Conservation (phyloP, 2,797 vertebrate genomes). For the Danio albolineatus region DNA sequence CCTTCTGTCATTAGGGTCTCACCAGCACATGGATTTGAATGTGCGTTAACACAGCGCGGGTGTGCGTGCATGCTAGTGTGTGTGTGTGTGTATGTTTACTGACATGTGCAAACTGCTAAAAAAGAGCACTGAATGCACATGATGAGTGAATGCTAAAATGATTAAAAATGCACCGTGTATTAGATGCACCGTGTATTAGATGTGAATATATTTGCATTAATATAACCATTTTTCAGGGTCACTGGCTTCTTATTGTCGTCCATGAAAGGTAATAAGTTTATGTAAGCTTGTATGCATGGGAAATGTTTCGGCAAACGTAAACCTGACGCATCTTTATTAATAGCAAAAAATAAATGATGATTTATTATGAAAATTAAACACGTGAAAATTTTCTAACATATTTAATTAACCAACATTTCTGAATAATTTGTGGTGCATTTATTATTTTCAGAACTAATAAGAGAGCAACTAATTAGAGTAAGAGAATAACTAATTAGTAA, state of each 20-base stretch:
- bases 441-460: neutral
- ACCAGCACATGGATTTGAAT: slow-evolving; percentile 42
- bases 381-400: neutral
- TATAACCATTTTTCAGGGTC: neutral
- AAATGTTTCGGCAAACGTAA: neutral
- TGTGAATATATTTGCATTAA: neutral
- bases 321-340: neutral
- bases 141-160: neutral
- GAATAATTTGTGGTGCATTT: neutral
- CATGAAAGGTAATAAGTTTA: neutral
- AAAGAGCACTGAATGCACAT: neutral
- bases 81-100: neutral
- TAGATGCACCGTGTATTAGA: neutral
- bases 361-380: neutral
- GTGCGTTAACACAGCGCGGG: neutral
- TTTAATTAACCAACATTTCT: neutral
- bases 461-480: neutral
- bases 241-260: neutral
- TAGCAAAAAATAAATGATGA: neutral
- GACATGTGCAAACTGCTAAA: slow-evolving; percentile 1
- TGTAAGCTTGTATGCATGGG: neutral
- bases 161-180: neutral
- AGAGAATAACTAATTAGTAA: no score
- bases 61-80: slow-evolving; percentile 16
- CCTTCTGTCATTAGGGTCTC: slow-evolving; percentile 57